A percentile compares a stretch with the other conserved stretches of the same genome.
These are phyloP conservation scores for Lamellibrachia luymesi DNA, from an alignment of 1,140 invertebrate genomes.

Conservation along the genomic window DNA sequence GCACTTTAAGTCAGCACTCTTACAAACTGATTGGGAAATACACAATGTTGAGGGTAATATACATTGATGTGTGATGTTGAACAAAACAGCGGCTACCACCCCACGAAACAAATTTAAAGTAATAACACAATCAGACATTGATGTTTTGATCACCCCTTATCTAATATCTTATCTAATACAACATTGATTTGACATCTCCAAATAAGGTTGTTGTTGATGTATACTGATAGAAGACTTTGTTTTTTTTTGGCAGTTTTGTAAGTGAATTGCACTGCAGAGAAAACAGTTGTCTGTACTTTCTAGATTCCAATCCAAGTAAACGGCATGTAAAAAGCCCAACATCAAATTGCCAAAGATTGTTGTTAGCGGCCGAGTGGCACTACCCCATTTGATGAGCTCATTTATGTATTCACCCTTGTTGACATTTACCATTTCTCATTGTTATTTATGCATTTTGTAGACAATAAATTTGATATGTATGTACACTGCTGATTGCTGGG, in stretches of 20 bases:
- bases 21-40: not conserved
- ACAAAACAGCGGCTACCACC: not conserved
- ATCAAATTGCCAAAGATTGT: constrained; percentile 1
- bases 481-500: not conserved
- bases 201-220: not conserved
- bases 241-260: too few species aligned
- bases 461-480: constrained; percentile 6
- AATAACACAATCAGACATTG: not conserved
- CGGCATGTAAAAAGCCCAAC: not conserved
- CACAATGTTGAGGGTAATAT: not conserved
- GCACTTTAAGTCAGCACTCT: not conserved
- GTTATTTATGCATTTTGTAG: constrained; percentile 1
- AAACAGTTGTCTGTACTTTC: not conserved
- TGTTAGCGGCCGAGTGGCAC: not conserved
- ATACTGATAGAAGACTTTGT: not conserved
- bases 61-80: not conserved
- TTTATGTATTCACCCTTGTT: constrained; percentile 1
- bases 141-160: not conserved
- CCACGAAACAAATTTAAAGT: not conserved
- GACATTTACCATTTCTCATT: not conserved
- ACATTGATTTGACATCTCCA: not conserved
- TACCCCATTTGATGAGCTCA: not conserved
- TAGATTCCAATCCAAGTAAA: not conserved
- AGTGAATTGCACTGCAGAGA: not conserved
- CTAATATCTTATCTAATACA: not conserved